A percentile compares a stretch with the other conserved stretches of the same genome.
Evolutionary conservation across 2,888 invertebrate genomes (phyloP).

Genomic region (Galeruca laticollis): DNA sequence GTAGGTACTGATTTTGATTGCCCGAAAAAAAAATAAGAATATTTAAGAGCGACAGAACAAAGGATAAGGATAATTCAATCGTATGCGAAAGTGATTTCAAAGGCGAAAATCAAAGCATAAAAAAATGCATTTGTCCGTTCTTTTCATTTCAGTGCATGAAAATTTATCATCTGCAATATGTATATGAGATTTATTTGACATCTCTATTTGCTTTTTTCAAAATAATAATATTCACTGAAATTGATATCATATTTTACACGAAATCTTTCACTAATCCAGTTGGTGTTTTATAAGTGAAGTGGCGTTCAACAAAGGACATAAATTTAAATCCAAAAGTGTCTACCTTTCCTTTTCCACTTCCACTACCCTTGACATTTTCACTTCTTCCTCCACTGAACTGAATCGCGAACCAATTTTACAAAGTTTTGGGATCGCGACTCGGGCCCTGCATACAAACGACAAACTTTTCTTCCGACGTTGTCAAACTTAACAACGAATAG

Average conservation of each 20-base stretch:
- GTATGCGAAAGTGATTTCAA: no score
- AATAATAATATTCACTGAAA: no score
- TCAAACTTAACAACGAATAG: slow-evolving; percentile 28
- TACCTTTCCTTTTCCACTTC: slow-evolving; percentile 47
- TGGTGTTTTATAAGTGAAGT: slow-evolving; percentile 10
- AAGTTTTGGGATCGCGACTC: slow-evolving; percentile 67
- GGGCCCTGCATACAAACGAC: slow-evolving; percentile 68
- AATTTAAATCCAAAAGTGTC: slow-evolving; percentile 41
- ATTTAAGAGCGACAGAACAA: no score
- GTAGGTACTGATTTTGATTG: no score
- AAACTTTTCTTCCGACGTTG: slow-evolving; percentile 59
- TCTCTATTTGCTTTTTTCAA: no score
- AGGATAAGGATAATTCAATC: no score
- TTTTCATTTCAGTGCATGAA: no score
- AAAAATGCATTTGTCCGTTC: no score
- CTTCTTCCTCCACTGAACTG: slow-evolving; percentile 69
- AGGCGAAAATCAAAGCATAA: no score
- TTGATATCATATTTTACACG: neutral
- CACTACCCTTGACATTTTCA: slow-evolving; percentile 57
- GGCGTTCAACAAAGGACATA: slow-evolving; percentile 23
- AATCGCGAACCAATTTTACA: slow-evolving; percentile 71
- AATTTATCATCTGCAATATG: no score
- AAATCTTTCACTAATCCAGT: neutral
- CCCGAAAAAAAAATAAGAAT: no score
- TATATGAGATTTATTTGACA: no score